phyloP scores from a whole-genome alignment of 1,140 invertebrate species.

The Xylocopa sonorina region DNA sequence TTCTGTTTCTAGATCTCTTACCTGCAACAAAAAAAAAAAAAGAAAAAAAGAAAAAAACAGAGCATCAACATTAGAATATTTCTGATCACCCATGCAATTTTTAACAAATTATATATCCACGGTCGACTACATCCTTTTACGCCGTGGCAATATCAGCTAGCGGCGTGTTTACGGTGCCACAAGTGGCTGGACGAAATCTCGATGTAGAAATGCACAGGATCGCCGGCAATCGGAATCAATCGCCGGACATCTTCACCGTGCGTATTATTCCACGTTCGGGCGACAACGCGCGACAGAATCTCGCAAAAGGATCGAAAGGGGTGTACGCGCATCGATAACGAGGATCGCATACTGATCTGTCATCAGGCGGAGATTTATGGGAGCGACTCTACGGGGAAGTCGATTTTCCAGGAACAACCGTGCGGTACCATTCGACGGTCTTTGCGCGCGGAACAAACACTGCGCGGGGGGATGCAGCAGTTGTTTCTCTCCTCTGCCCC shows the following conservation, averaged over 20 bases:
- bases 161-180: background rate
- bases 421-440: slow-evolving; percentile 4
- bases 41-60: too few species aligned
- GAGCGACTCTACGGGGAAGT: slow-evolving; percentile 26
- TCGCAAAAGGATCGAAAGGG: background rate
- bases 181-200: too few species aligned
- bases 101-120: background rate
- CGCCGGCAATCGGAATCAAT: background rate
- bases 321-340: slow-evolving; percentile 35
- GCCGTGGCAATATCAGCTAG: too few species aligned
- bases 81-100: too few species aligned
- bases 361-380: slow-evolving; percentile 58
- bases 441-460: slow-evolving; percentile 39
- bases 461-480: background rate
- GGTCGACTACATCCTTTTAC: background rate
- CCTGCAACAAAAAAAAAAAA: slow-evolving; percentile 20
- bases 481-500: slow-evolving; percentile 4
- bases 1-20: background rate
- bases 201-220: too few species aligned
- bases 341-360: slow-evolving; percentile 50
- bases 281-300: background rate
- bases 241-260: background rate
- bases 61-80: background rate
- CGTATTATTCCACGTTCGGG: slow-evolving; percentile 23
- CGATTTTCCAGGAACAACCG: slow-evolving; percentile 54